phyloP scores from a whole-genome alignment of 2,888 invertebrate genomes.

The Perizoma affinitatum region DNA sequence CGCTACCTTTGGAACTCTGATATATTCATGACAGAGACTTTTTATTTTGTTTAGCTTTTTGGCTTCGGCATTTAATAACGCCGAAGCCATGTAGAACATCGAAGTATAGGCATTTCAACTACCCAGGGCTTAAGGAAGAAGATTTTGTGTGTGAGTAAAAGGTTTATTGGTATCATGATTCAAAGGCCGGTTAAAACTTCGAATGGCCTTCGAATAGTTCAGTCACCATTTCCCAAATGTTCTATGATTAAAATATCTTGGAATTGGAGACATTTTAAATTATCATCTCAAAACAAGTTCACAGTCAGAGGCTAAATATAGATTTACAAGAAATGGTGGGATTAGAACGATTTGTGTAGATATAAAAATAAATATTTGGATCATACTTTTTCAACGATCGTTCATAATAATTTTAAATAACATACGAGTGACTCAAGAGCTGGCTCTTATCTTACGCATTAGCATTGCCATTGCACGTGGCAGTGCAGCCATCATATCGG shows the following conservation, averaged over 20 bases:
- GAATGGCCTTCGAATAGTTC: constrained; percentile 24
- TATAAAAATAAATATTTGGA: constrained; percentile 9
- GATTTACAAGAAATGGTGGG: constrained; percentile 11
- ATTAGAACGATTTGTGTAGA: constrained; percentile 7
- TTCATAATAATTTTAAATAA: no score
- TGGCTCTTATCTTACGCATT: no score
- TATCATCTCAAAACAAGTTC: constrained; percentile 27
- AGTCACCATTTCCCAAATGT: constrained; percentile 27
- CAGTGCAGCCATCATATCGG: no score
- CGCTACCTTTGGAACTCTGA: no score
- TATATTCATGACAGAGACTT: no score
- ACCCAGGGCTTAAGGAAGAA: no score
- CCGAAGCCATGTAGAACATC: no score
- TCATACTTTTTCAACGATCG: background rate
- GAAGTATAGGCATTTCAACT: no score
- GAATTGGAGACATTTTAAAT: constrained; percentile 20
- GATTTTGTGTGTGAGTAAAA: background rate
- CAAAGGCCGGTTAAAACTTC: constrained; percentile 5
- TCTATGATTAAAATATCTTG: constrained; percentile 29
- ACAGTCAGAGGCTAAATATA: constrained; percentile 30
- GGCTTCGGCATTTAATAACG: no score
- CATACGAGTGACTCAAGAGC: no score
- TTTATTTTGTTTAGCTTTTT: no score
- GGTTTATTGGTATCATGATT: background rate
- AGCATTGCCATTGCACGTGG: no score